Evolutionary conservation across 2,113 vertebrate genomes (phyloP).

Genomic region (Narcine bancroftii): DNA sequence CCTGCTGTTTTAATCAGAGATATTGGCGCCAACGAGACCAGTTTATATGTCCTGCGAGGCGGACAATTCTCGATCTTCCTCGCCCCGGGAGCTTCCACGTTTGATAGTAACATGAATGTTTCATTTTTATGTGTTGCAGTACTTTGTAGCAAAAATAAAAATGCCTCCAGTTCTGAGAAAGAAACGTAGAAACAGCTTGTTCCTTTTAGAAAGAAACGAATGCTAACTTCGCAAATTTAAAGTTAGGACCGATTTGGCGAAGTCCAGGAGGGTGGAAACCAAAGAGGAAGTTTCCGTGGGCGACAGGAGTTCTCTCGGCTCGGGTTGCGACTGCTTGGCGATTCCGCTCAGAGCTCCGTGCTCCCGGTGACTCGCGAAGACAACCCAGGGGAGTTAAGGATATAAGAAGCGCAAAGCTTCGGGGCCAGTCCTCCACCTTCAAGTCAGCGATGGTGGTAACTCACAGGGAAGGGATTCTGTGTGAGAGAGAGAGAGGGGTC

Average conservation of each 20-base stretch:
- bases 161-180: background rate
- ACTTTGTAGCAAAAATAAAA: background rate
- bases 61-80: background rate
- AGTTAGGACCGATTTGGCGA: background rate
- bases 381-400: background rate
- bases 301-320: background rate
- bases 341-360: background rate
- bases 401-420: background rate
- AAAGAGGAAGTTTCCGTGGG: background rate
- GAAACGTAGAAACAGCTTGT: background rate
- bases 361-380: background rate
- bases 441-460: background rate
- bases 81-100: background rate
- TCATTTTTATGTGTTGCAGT: background rate
- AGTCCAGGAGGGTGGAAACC: background rate
- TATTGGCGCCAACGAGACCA: background rate
- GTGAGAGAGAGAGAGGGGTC: background rate
- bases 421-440: background rate
- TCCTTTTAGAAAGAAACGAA: background rate
- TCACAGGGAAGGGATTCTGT: background rate
- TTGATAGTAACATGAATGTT: background rate
- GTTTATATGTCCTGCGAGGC: background rate
- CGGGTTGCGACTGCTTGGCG: background rate
- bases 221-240: background rate
- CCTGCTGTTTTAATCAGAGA: background rate